These are phyloP conservation scores for Calliopum simillimum DNA, from an alignment of 2,888 invertebrate species.

Conservation along the genomic window DNA sequence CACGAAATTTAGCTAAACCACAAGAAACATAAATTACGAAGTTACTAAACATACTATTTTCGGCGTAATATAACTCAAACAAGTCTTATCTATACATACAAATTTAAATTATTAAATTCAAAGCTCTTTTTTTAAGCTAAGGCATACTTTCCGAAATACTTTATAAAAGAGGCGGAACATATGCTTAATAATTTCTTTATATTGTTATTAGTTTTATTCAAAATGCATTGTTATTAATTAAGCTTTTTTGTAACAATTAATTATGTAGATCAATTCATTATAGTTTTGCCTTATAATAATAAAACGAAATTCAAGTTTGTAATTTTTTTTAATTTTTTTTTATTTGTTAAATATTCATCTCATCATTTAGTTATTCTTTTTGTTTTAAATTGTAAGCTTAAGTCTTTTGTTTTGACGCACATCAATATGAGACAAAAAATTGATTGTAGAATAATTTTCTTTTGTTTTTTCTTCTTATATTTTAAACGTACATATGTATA, in stretches of 20 bases:
- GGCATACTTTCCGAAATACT: too few relatives aligned
- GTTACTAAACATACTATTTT: too few relatives aligned
- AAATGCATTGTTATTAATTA: neutral
- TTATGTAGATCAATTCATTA: neutral
- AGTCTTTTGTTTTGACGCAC: constrained; percentile 30
- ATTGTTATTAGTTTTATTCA: neutral
- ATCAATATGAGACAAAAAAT: constrained; percentile 18
- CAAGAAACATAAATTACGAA: too few relatives aligned
- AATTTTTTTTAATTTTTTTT: constrained; percentile 7
- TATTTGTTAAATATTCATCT: constrained; percentile 15
- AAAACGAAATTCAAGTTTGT: neutral
- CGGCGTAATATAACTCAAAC: too few relatives aligned
- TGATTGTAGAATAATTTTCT: constrained; percentile 12
- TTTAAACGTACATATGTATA: constrained; percentile 29
- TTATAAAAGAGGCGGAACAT: too few relatives aligned
- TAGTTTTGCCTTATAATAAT: neutral
- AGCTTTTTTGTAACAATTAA: neutral
- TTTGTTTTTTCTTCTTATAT: constrained; percentile 13
- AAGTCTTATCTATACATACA: too few relatives aligned
- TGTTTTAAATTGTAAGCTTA: constrained; percentile 19
- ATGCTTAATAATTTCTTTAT: too few relatives aligned
- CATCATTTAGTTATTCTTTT: constrained; percentile 14
- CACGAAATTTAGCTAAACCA: too few relatives aligned
- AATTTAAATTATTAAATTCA: too few relatives aligned
- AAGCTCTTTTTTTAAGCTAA: too few relatives aligned